Evolutionary conservation across 2,113 vertebrate genomes (phyloP), one percentile per base, ranked within the genome.

Genomic region (Lepus europaeus): DNA sequence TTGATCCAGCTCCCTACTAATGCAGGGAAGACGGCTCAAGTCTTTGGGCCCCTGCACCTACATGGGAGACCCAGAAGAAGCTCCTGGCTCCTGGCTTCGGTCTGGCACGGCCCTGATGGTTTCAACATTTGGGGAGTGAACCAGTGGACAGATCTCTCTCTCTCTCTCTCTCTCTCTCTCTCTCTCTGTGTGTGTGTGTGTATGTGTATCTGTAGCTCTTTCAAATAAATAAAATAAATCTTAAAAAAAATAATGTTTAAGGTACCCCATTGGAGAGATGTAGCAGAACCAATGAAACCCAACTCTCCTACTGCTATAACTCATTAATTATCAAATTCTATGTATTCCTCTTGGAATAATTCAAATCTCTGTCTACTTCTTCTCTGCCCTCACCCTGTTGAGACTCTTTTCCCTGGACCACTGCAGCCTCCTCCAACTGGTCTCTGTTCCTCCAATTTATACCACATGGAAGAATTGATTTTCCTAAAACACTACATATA

Each of bases 331-430:
- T 23, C 82, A 84, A 72, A 85, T 70, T 84, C 23, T 79, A 78
- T 72, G 87, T 80, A 39, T 69, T 93, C 91, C 79, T 84, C 59
- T 88, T 86, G 68, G 74, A 51, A 88, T 90, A 72, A 88, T 5
- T 83, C 23, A 59, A 61, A 22, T 82, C 49, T 63, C 10, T 72
- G 29, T 29, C 51, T 7, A 20, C 82, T 27, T 78, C 68, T 80
- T 64, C 39, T 69, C 66, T 69, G 73, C 66, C 74, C 63, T 85
- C 61, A 31, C 5, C 49, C 33, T 45, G 14, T 4, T 68, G 64
- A 72, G 36, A 74, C 49, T 70, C 74, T 23, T 49, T 89, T 33
- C 63, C 85, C 31, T 6, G 31, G 36, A 77, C 23, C 66, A 59
- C 63, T 29, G 6, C 2, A 66, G 63, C 0, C 31, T n/a, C 29